These are phyloP conservation scores for Stictocephala bisonia DNA, from an alignment of 2,888 invertebrate species.

Conservation along the genomic window DNA sequence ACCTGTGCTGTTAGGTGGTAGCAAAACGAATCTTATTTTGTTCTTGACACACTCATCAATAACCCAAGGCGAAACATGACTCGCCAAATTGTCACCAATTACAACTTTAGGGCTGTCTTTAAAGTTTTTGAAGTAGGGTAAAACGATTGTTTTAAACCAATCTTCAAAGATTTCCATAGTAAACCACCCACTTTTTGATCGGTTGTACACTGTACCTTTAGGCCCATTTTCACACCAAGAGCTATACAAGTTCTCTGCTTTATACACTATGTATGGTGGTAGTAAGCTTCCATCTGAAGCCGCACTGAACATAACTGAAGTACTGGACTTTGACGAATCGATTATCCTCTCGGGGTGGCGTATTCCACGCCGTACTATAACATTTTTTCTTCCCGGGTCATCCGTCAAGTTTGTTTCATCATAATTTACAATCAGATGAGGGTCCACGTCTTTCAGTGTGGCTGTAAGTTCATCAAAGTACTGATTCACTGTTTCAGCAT, in stretches of 20 bases:
- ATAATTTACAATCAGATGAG: conserved; percentile 54
- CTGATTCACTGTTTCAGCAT: conserved; percentile 44
- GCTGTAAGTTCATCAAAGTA: conserved; percentile 55
- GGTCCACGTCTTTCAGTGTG: conserved; percentile 51
- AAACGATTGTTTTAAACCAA: conserved; percentile 58
- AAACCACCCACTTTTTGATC: conserved; percentile 62
- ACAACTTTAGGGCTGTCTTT: conserved; percentile 48
- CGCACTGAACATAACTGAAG: conserved; percentile 61
- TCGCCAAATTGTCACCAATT: conserved; percentile 61
- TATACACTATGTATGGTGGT: conserved; percentile 62
- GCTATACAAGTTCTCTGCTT: conserved; percentile 59
- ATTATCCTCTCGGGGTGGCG: conserved; percentile 37
- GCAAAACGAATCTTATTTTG: too few relatives aligned
- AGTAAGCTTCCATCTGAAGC: conserved; percentile 60
- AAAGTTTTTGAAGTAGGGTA: conserved; percentile 39
- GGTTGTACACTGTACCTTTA: conserved; percentile 60
- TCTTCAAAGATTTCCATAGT: conserved; percentile 59
- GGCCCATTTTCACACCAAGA: conserved; percentile 63
- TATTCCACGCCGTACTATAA: conserved; percentile 35
- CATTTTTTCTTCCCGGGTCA: conserved; percentile 59
- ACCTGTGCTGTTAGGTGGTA: too few relatives aligned
- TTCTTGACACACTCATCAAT: conserved; percentile 42
- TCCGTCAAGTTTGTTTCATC: conserved; percentile 62
- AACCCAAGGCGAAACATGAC: conserved; percentile 56
- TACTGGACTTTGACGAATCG: conserved; percentile 56